Percentiles rank a stretch among this genome's conserved stretches.
phyloP scores from a whole-genome alignment of 2,888 invertebrate genomes.

The Caenorhabditis japonica region DNA sequence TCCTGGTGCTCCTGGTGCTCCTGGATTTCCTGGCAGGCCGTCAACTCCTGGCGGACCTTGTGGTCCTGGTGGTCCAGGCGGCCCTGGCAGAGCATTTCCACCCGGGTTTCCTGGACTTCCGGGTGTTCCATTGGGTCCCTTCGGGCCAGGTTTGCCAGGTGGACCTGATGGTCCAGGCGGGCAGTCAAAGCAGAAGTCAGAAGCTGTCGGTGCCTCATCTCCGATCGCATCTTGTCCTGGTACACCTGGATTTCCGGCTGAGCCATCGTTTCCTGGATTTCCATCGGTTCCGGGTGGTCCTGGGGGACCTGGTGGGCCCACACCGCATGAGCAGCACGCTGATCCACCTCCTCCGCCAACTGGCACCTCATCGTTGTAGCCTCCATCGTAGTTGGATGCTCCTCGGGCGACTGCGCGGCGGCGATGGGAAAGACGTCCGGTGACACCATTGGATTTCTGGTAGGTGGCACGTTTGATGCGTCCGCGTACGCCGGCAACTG shows the following conservation, averaged over 20 bases:
- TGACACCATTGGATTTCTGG: conserved; percentile 53
- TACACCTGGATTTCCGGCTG: conserved; percentile 55
- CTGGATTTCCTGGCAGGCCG: conserved; percentile 63
- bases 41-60: conserved; percentile 65
- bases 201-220: conserved; percentile 51
- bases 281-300: conserved; percentile 57
- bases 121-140: conserved; percentile 65
- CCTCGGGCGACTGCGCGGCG: conserved; percentile 57
- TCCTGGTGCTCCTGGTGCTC: conserved; percentile 59
- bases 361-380: conserved; percentile 21
- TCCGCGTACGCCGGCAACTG: conserved; percentile 48
- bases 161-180: conserved; percentile 63
- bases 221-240: conserved; percentile 57
- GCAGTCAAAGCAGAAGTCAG: conserved; percentile 59
- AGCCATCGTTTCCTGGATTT: conserved; percentile 57
- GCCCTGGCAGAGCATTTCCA: conserved; percentile 62
- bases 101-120: conserved; percentile 59
- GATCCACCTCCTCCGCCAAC: conserved; percentile 38
- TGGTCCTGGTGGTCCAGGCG: conserved; percentile 62
- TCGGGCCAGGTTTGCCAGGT: conserved; percentile 57
- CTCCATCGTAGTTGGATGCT: conserved; percentile 53
- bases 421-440: conserved; percentile 16
- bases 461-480: conserved; percentile 59
- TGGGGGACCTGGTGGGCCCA: conserved; percentile 55
- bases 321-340: conserved; percentile 55